Base-by-base conservation (phyloP, 2,113 vertebrate species). In the Choloepus hoffmanni region DNA sequence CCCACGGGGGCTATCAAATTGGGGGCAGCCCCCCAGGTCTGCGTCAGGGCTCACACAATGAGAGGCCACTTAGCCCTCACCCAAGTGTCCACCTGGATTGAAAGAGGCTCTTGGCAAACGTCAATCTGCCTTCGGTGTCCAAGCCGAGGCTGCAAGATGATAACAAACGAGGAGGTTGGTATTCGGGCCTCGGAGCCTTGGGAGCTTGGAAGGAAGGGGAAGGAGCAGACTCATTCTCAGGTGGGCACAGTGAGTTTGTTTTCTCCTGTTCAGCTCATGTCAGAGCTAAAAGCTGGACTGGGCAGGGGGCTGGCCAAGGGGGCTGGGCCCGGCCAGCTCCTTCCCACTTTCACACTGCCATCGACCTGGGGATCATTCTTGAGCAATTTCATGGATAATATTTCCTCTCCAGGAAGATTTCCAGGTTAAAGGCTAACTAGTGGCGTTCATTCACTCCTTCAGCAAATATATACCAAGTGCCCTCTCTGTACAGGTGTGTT, bases 281-380 rank as follows among this genome's bases (percentile, higher is more conserved):
- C 63, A 48, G 24, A 0, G 3, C 45, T 45, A 4, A 0, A 0
- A 3, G 2, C 11, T 12, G 55, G 58, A 3, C 24, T 7, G n/a
- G 77, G 30, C 83, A 36, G 2, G 15, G 43, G 5, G 63, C 53
- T 2, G 63, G 81, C 86, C 0, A 0, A 19, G 65, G 18, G 21
- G 9, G 21, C 9, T 0, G 18, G 90, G 55, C 24, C 43, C 2
- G 0, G 8, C 73, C 7, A 15, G 53, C 76, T 88, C 84, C 40
- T 14, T 7, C 62, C 15, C 0, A 0, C 40, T 15, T 45, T 18
- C 68, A 18, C 4, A 16, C 19, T 28, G 23, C 79, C 58, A 13
- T n/a, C 28, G 7, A 23, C 70, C 33, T 0, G 14, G 63, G 70
- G 74, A 68, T 28, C 7, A 45, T 10, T 48, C 81, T 63, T 33